Percentiles rank a stretch among this genome's conserved stretches.
Evolutionary conservation across 2,888 invertebrate species (phyloP).

Genomic region (Drosophila kokeensis): DNA sequence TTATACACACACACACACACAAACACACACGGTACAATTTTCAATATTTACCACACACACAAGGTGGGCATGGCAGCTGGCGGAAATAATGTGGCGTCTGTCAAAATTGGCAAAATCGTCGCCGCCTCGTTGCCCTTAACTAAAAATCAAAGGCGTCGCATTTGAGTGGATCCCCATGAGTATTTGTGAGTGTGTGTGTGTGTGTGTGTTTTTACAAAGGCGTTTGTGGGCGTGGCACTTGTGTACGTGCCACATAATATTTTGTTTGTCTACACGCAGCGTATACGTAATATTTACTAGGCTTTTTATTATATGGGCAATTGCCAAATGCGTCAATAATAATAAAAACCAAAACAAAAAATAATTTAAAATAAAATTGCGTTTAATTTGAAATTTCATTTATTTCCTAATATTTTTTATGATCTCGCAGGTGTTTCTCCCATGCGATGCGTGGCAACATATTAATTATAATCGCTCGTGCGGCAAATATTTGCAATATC

Average conservation of each 20-base stretch:
- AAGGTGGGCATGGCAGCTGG: slow-evolving; percentile 68
- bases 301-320: slow-evolving; percentile 71
- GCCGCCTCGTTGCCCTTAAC: slow-evolving; percentile 66
- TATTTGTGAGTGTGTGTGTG: slow-evolving; percentile 35
- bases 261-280: slow-evolving; percentile 64
- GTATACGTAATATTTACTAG: slow-evolving; percentile 70
- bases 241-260: slow-evolving; percentile 67
- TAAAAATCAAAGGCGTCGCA: slow-evolving; percentile 72
- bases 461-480: slow-evolving; percentile 58
- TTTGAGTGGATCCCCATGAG: slow-evolving; percentile 45
- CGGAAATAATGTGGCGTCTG: slow-evolving; percentile 78
- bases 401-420: slow-evolving; percentile 43
- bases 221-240: slow-evolving; percentile 43
- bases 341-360: slow-evolving; percentile 36
- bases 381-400: slow-evolving; percentile 71
- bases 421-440: slow-evolving; percentile 51
- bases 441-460: slow-evolving; percentile 52
- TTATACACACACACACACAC: slow-evolving; percentile 25
- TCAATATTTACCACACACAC: slow-evolving; percentile 65
- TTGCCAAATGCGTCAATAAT: slow-evolving; percentile 64
- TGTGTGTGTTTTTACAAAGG: slow-evolving; percentile 29
- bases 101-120: slow-evolving; percentile 78
- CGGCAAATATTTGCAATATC: slow-evolving; percentile 4
- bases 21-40: slow-evolving; percentile 49
- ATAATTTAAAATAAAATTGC: slow-evolving; percentile 69